phyloP scores from a whole-genome alignment of 1,140 invertebrate species.

The Drosophila orena region DNA sequence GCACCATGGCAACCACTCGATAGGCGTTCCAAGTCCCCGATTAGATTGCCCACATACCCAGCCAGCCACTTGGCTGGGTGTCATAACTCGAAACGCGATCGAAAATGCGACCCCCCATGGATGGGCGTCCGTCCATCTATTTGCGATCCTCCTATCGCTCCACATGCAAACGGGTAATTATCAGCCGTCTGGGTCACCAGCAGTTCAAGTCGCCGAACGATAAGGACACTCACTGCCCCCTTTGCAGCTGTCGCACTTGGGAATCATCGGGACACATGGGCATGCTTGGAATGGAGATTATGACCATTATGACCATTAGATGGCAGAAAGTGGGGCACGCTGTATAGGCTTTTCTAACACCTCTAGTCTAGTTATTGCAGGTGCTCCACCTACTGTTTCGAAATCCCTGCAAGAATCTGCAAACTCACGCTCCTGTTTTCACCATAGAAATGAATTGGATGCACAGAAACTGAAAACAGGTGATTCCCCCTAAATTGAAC shows the following conservation, averaged over 20 bases:
- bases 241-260: slow-evolving; percentile 17
- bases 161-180: not conserved
- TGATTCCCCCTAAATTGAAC: not conserved
- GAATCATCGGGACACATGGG: slow-evolving; percentile 19
- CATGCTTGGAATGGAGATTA: not conserved
- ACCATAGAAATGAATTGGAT: too few relatives aligned
- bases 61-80: not conserved
- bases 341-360: too few relatives aligned
- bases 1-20: slow-evolving; percentile 30
- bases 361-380: too few relatives aligned
- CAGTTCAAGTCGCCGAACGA: slow-evolving; percentile 4
- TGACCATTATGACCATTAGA: too few relatives aligned
- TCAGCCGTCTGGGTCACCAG: slow-evolving; percentile 13
- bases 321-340: too few relatives aligned
- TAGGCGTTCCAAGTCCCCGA: slow-evolving; percentile 1
- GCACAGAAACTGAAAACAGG: not conserved
- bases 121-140: slow-evolving; percentile 5
- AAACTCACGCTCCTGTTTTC: too few relatives aligned
- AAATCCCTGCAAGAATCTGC: not conserved
- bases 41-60: slow-evolving; percentile 21
- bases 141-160: slow-evolving; percentile 5
- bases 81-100: too few relatives aligned
- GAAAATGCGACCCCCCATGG: slow-evolving; percentile 16
- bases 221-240: slow-evolving; percentile 21
- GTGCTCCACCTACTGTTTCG: too few relatives aligned